Evolutionary conservation across 2,888 invertebrate species (phyloP), one percentile per base, ranked within the genome.

Genomic region (Homarus gammarus): DNA sequence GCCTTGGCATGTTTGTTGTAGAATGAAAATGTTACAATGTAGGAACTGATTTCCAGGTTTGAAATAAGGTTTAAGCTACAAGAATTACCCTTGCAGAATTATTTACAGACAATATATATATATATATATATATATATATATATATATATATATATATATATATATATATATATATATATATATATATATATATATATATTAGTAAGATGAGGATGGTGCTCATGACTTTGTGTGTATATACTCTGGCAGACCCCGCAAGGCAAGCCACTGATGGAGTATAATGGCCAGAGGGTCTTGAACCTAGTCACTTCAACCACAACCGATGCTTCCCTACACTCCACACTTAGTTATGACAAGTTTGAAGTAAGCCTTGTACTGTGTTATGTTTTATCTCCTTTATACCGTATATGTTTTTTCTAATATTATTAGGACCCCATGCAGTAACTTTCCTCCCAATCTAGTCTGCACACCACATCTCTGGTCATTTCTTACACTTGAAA

Each of bases 211-310:
- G 73, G 22, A 31, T 33, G 22, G 5, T 73, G 6, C 73, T 36
- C 36, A 36, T 36, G 22, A 33, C 31, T 27, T 49, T 10, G 8
- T 77, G 22, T 78, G 44, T 49, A 33, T 31, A 49, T 49, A 12
- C 78, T 84, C 27, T n/a, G 15, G 27, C 84, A 84, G 56, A 84
- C 84, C 15, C 84, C 84, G 6, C 75, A 73, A 49, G 73, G 72
- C 18, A 84, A 27, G 27, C 84, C 84, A 0, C 40, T 84, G 73
- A 12, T 56, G 6, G 84, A 84, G 56, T n/a, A 33, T 31, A 84
- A 84, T 38, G 0, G 6, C 10, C 73, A 44, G 8, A n/a, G 36
- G 6, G 27, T 31, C 31, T 40, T 36, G 8, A 22, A n/a, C n/a
- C 61, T 5, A 10, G 56, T 15, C n/a, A 31, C 33, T 36, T 68